These are phyloP conservation scores for Andrena marginata DNA, from an alignment of 2,888 invertebrate species.

Conservation along the genomic window DNA sequence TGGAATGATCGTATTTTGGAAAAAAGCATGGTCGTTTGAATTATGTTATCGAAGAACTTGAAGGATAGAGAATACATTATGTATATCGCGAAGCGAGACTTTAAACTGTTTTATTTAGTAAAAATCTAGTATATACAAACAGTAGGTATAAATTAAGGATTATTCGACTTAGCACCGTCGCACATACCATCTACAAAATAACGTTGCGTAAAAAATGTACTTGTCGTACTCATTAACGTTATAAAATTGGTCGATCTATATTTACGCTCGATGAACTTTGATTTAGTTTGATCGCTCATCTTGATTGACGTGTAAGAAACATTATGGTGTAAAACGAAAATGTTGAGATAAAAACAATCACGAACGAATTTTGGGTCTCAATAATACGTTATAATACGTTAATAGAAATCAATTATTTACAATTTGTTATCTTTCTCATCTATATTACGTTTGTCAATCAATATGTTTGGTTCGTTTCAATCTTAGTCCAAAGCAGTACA, in stretches of 20 bases:
- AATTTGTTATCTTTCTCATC: background rate
- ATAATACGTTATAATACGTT: background rate
- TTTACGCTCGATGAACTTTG: slow-evolving; percentile 19
- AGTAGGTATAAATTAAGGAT: slow-evolving; percentile 81
- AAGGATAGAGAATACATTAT: slow-evolving; percentile 16
- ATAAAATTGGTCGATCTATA: slow-evolving; percentile 37
- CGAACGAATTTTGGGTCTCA: background rate
- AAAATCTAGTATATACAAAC: slow-evolving; percentile 83
- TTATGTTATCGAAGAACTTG: background rate
- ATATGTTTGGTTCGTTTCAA: slow-evolving; percentile 19
- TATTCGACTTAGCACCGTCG: slow-evolving; percentile 80
- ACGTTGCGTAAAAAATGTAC: slow-evolving; percentile 42
- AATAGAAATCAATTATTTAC: background rate
- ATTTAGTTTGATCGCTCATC: slow-evolving; percentile 28
- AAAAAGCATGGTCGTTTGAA: background rate
- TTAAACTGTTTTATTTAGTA: slow-evolving; percentile 81
- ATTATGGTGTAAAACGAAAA: background rate
- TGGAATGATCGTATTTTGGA: background rate
- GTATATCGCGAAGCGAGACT: slow-evolving; percentile 47
- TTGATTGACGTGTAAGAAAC: slow-evolving; percentile 31
- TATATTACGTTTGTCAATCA: slow-evolving; percentile 26
- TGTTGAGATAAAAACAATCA: background rate
- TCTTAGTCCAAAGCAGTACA: slow-evolving; percentile 7
- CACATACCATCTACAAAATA: slow-evolving; percentile 71
- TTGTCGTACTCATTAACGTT: slow-evolving; percentile 42